These are phyloP conservation scores for Melitaea cinxia DNA, from an alignment of 1,140 invertebrate species.

Conservation along the genomic window DNA sequence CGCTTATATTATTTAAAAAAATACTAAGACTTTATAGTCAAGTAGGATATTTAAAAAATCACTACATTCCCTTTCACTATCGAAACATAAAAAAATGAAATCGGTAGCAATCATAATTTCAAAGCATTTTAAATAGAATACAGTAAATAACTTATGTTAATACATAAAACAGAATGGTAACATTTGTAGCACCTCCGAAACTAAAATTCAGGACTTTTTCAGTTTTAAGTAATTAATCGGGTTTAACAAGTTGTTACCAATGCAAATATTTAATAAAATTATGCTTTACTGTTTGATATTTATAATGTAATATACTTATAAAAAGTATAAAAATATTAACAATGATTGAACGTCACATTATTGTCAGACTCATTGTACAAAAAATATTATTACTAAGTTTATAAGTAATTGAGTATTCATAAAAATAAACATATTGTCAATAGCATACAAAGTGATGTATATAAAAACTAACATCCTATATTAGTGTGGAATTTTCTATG, in stretches of 20 bases:
- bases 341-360: slow-evolving; percentile 40
- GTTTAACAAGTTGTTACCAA: not conserved
- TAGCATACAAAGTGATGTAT: slow-evolving; percentile 28
- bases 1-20: slow-evolving; percentile 17
- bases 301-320: slow-evolving; percentile 12
- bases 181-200: slow-evolving; percentile 67
- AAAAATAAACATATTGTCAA: slow-evolving; percentile 38
- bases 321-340: slow-evolving; percentile 26
- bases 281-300: not conserved
- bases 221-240: not conserved
- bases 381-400: slow-evolving; percentile 39
- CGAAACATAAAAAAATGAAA: not conserved
- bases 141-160: slow-evolving; percentile 36
- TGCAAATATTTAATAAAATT: slow-evolving; percentile 8
- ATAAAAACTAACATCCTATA: slow-evolving; percentile 12
- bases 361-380: slow-evolving; percentile 39
- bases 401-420: slow-evolving; percentile 53
- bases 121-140: slow-evolving; percentile 6
- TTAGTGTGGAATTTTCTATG: slow-evolving; percentile 1
- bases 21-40: slow-evolving; percentile 3
- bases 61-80: not conserved
- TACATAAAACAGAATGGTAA: slow-evolving; percentile 66
- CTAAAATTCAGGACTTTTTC: slow-evolving; percentile 46
- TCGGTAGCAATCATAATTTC: not conserved
- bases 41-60: slow-evolving; percentile 2